Evolutionary conservation across 2,888 invertebrate species (phyloP).

Genomic region (Dryomyza anilis): DNA sequence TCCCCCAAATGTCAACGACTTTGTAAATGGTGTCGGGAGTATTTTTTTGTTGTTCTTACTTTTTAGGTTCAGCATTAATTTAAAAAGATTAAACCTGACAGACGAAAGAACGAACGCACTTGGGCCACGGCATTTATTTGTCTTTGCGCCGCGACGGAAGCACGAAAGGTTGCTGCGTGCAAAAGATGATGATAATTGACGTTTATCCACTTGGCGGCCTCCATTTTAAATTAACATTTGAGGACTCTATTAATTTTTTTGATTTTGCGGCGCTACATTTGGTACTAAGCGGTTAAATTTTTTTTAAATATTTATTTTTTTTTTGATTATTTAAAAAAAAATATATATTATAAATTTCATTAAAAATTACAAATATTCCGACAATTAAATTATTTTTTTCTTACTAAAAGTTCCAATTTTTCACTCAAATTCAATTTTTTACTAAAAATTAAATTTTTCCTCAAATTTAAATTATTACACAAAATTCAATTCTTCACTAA

Average conservation of each 20-base stretch:
- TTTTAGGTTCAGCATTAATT: conserved; percentile 25
- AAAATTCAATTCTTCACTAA: too few species aligned
- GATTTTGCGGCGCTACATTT: background rate
- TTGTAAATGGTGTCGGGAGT: too few species aligned
- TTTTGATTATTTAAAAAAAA: background rate
- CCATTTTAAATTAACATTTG: background rate
- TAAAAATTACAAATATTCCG: too few species aligned
- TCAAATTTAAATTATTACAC: too few species aligned
- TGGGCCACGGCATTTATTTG: conserved; percentile 14
- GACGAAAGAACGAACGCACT: too few species aligned
- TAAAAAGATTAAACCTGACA: conserved; percentile 25
- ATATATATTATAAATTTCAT: background rate
- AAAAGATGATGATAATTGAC: conserved; percentile 28
- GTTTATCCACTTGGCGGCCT: conserved; percentile 25
- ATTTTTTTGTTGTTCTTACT: background rate
- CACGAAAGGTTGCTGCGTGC: background rate
- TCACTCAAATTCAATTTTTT: too few species aligned
- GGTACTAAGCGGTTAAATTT: background rate
- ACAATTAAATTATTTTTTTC: too few species aligned
- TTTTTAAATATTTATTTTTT: background rate
- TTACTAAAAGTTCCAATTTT: background rate
- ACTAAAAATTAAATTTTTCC: too few species aligned
- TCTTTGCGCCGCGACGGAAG: conserved; percentile 1
- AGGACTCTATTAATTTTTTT: background rate
- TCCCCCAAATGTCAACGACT: conserved; percentile 24